These are phyloP conservation scores for Eidolon helvum DNA, from an alignment of 2,113 vertebrate species.

Conservation along the genomic window DNA sequence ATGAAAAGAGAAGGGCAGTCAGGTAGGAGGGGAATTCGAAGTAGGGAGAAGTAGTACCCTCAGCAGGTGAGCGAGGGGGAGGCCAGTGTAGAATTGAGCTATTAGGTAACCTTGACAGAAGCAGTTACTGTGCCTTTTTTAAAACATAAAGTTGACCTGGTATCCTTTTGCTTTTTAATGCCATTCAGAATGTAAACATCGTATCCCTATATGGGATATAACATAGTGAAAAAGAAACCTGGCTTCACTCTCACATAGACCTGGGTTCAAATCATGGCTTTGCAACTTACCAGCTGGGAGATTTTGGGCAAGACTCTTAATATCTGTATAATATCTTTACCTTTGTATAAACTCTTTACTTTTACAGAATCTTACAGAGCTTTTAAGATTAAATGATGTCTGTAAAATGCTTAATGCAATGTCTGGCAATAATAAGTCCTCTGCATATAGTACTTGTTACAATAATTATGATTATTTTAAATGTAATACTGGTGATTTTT, in stretches of 20 bases:
- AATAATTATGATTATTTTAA: not conserved
- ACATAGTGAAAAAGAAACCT: not conserved
- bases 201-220: not conserved
- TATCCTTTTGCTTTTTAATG: not conserved
- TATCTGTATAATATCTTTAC: not conserved
- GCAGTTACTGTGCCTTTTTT: not conserved
- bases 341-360: not conserved
- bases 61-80: not conserved
- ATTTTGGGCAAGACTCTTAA: not conserved
- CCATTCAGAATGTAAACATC: not conserved
- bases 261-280: not conserved
- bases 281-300: not conserved
- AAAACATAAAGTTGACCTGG: not conserved
- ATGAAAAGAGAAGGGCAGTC: not conserved
- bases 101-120: not conserved
- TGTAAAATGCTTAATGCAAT: not conserved
- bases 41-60: not conserved
- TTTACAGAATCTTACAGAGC: not conserved
- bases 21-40: not conserved
- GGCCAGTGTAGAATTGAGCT: not conserved
- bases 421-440: not conserved
- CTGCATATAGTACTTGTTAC: not conserved
- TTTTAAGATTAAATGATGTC: not conserved
- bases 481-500: not conserved
- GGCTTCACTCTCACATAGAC: not conserved